Evolutionary conservation across 2,888 invertebrate genomes (phyloP).

Genomic region (Cheilosia pagana): DNA sequence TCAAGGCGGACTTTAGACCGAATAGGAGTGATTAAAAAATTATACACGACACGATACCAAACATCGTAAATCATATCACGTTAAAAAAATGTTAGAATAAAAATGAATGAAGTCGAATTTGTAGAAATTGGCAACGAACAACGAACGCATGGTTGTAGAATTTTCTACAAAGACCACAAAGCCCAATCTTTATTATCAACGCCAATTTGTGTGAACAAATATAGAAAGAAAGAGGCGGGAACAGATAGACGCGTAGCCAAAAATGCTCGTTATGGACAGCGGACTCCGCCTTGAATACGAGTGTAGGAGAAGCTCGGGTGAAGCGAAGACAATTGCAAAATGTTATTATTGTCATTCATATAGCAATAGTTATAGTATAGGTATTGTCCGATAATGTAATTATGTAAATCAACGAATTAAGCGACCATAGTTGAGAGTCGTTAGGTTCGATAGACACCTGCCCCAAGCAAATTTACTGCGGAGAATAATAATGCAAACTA

Average conservation of each 20-base stretch:
- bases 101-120: neutral
- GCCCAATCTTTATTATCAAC: neutral
- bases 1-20: no score
- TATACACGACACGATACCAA: no score
- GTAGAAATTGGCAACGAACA: neutral
- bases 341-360: neutral
- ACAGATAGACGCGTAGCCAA: neutral
- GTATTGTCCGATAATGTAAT: no score
- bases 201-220: neutral
- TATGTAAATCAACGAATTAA: no score
- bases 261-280: neutral
- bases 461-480: no score
- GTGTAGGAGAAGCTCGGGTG: neutral
- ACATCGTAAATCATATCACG: no score
- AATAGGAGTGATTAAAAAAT: no score
- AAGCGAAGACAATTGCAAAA: neutral
- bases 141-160: neutral
- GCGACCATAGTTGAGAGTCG: no score
- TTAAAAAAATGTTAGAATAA: neutral
- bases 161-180: neutral
- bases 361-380: neutral
- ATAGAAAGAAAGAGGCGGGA: neutral
- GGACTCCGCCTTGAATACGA: constrained; percentile 2
- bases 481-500: no score
- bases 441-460: no score